phyloP scores from a whole-genome alignment of 92 coral and sea anemone species.

The Nematostella vectensis region DNA sequence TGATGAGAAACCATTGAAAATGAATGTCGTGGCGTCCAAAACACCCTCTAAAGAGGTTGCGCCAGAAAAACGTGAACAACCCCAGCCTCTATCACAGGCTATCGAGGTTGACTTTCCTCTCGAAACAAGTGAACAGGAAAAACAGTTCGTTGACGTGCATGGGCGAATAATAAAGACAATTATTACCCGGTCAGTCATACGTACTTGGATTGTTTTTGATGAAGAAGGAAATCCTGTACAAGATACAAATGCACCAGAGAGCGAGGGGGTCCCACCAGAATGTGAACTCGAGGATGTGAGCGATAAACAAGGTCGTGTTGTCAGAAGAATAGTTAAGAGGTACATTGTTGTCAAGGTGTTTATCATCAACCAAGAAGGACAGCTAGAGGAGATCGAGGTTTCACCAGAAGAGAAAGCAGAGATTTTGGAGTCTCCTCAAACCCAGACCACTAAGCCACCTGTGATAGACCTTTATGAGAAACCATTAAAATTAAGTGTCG shows the following conservation, averaged over 20 bases:
- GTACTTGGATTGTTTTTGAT: background rate
- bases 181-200: background rate
- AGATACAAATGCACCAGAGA: background rate
- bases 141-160: background rate
- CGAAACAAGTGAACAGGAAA: background rate
- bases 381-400: background rate
- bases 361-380: slow-evolving; percentile 1
- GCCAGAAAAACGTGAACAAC: slow-evolving; percentile 49
- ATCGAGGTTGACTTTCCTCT: background rate
- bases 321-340: slow-evolving; percentile 52
- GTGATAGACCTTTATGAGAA: slow-evolving; percentile 4
- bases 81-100: slow-evolving; percentile 15
- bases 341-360: slow-evolving; percentile 29
- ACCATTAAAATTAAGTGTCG: slow-evolving; percentile 4
- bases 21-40: background rate
- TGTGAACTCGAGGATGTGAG: slow-evolving; percentile 49
- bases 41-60: slow-evolving; percentile 5
- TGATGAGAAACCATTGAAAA: background rate
- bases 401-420: background rate
- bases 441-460: background rate
- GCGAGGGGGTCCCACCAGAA: slow-evolving; percentile 33
- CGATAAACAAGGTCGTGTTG: slow-evolving; percentile 65
- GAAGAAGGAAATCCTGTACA: background rate
- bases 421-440: background rate
- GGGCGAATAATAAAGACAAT: background rate